Evolutionary conservation across 2,888 invertebrate species (phyloP).

Genomic region (Tipula confusa): DNA sequence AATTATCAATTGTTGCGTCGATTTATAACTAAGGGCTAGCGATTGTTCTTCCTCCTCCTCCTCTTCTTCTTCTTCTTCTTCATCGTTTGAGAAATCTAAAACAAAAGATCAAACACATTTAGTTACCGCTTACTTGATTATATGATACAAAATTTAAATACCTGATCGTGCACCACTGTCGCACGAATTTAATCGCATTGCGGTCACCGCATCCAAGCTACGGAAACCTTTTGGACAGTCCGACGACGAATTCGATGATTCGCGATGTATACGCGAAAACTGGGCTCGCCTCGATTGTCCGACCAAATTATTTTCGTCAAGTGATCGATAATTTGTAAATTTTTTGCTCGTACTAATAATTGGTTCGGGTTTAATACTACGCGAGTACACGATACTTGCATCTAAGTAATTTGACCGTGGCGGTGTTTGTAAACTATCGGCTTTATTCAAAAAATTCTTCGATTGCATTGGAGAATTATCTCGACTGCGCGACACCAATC

Average conservation of each 20-base stretch:
- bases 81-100: slow-evolving; percentile 54
- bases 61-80: slow-evolving; percentile 53
- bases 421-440: slow-evolving; percentile 41
- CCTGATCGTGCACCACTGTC: slow-evolving; percentile 51
- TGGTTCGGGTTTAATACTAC: slow-evolving; percentile 43
- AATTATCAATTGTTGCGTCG: slow-evolving; percentile 31
- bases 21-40: slow-evolving; percentile 34
- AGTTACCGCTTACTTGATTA: neutral
- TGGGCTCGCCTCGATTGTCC: slow-evolving; percentile 55
- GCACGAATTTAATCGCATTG: slow-evolving; percentile 51
- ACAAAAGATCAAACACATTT: neutral
- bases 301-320: slow-evolving; percentile 33
- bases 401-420: slow-evolving; percentile 38
- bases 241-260: slow-evolving; percentile 54
- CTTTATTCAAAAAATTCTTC: slow-evolving; percentile 37
- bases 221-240: slow-evolving; percentile 60
- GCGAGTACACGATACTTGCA: slow-evolving; percentile 49
- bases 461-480: slow-evolving; percentile 46
- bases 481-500: slow-evolving; percentile 42
- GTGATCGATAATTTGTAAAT: slow-evolving; percentile 29
- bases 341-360: neutral
- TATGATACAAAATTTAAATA: slow-evolving; percentile 38
- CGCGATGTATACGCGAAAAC: slow-evolving; percentile 50
- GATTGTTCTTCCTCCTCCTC: slow-evolving; percentile 48
- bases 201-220: slow-evolving; percentile 57